Conservation (phyloP, 2,797 vertebrate genomes). For the Phylloscopus collybita region DNA sequence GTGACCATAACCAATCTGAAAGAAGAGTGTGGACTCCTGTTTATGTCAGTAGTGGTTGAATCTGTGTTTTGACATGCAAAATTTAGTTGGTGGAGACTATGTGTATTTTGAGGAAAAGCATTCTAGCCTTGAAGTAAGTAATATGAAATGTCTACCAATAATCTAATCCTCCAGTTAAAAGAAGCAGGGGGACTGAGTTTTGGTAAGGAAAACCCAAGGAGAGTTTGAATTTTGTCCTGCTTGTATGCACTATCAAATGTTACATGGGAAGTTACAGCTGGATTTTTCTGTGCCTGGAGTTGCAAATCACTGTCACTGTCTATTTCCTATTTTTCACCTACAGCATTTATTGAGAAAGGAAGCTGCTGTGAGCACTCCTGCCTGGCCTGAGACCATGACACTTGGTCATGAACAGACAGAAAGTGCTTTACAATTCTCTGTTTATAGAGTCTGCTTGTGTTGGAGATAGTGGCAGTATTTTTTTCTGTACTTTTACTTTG, state of each 20-base stretch:
- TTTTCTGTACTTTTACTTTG: neutral
- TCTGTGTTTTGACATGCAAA: neutral
- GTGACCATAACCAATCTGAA: neutral
- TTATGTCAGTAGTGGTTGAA: neutral
- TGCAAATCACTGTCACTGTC: neutral
- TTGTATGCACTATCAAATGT: fast-evolving
- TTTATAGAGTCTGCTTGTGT: neutral
- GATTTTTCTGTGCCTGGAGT: neutral
- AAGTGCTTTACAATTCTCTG: neutral
- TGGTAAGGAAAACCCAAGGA: neutral
- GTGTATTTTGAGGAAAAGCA: neutral
- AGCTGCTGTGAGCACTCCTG: neutral
- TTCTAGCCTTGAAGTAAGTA: neutral
- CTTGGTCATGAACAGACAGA: neutral
- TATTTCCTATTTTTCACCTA: neutral
- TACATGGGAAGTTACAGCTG: neutral
- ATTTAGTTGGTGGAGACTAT: neutral
- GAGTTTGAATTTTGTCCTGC: neutral
- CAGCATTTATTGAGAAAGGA: neutral
- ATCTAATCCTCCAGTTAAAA: neutral
- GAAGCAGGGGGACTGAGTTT: neutral
- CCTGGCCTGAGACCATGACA: neutral
- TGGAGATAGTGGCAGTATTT: neutral
- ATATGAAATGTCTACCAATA: neutral
- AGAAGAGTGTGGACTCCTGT: neutral